Evolutionary conservation across 2,797 vertebrate genomes (phyloP), one percentile per base, ranked within the genome.

Genomic region (Sebastes diploproa): DNA sequence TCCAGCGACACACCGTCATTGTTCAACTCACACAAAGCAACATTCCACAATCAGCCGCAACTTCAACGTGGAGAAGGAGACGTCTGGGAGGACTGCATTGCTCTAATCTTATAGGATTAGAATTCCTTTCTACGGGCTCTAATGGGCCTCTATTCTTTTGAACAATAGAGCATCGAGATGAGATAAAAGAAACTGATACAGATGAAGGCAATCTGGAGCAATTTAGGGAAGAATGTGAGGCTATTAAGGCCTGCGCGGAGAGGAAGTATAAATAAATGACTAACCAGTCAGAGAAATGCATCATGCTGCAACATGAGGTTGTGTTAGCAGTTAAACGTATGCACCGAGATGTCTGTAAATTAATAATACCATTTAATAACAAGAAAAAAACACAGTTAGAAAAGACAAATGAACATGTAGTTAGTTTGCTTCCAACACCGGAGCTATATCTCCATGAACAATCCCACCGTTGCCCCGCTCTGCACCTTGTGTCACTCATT

Each of bases 81-180:
- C 7, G 66, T 83, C 83, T 65, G 68, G 52, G 34, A 90, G 62
- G 73, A 86, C 56, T 22, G 60, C 61, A 66, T 56, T 46, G 52
- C 78, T 86, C 77, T 86, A 88, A 88, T 86, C 75, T 87, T 74
- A 86, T 12, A 77, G 86, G 83, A 89, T 88, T 91, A 83, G 67
- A 91, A 89, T 85, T 84, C 76, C 80, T 85, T 87, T 86, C 85
- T 84, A 71, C 20, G 0, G 73, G 52, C 74, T 85, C 77, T 88
- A 91, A 85, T 78, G 63, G 72, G 73, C 36, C 42, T 77, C 68
- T 73, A 72, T 79, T 86, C 81, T 90, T 90, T 91, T 80, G 77
- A 85, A 91, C 84, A 89, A 87, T 84, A 91, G 83, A 89, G 77
- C 66, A 72, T 67, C 0, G 4, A 80, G 83, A 82, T 85, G 84